Percentiles rank a stretch among this genome's conserved stretches.
Evolutionary conservation across 2,797 vertebrate genomes (phyloP).

Genomic region (Bufotes viridis): DNA sequence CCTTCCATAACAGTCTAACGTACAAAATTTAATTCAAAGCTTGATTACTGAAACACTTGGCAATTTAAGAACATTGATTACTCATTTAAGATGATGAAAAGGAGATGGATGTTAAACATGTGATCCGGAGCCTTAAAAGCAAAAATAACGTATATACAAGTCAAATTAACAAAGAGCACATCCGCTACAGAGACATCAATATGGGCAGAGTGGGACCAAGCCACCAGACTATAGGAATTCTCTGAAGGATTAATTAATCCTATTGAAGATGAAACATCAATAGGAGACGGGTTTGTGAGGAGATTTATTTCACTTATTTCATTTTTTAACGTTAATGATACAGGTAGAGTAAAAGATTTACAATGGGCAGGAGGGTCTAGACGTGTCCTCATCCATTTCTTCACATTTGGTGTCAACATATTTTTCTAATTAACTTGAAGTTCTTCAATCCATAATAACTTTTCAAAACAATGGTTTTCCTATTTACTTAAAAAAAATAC

Average conservation of each 20-base stretch:
- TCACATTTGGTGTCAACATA: neutral
- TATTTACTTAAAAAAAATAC: no score
- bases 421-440: no score
- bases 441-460: neutral
- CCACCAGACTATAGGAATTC: neutral
- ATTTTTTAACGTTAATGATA: neutral
- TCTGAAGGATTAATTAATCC: neutral
- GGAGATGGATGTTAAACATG: constrained; percentile 59
- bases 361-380: neutral
- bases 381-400: neutral
- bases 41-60: constrained; percentile 60
- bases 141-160: constrained; percentile 50
- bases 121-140: constrained; percentile 41
- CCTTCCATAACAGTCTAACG: constrained; percentile 59
- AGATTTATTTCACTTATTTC: neutral
- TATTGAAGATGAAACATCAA: neutral
- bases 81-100: constrained; percentile 60
- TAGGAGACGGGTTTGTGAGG: neutral
- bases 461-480: neutral
- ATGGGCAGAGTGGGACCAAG: constrained; percentile 6
- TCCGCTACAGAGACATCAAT: constrained; percentile 30
- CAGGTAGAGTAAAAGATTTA: constrained; percentile 2
- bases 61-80: constrained; percentile 63
- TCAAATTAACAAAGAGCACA: constrained; percentile 46
- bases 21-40: constrained; percentile 59